These are phyloP conservation scores for Ophraella communa DNA, from an alignment of 2,888 invertebrate genomes.

Conservation along the genomic window DNA sequence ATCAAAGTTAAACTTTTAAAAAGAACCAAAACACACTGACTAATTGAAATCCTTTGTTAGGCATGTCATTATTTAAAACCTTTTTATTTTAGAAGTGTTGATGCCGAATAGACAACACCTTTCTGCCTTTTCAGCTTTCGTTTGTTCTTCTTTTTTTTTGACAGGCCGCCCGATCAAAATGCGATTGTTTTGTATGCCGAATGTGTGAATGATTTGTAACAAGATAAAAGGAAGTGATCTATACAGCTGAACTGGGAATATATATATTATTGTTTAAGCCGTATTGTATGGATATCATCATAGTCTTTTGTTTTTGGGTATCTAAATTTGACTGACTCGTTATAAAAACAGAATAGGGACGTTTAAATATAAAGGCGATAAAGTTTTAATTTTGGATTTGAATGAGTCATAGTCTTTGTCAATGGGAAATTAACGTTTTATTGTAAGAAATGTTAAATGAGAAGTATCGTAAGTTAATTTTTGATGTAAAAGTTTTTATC, in stretches of 20 bases:
- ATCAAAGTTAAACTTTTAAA: slow-evolving; percentile 20
- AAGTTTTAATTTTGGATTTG: background rate
- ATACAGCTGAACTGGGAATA: background rate
- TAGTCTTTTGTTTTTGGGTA: background rate
- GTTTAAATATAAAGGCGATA: background rate
- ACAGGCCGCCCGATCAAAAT: slow-evolving; percentile 17
- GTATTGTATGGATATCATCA: background rate
- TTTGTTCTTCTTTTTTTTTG: slow-evolving; percentile 19
- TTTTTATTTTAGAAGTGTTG: slow-evolving; percentile 27
- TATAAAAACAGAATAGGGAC: background rate
- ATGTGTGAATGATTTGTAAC: slow-evolving; percentile 2
- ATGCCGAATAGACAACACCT: slow-evolving; percentile 23
- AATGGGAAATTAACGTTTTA: too few relatives aligned
- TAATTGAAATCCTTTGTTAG: slow-evolving; percentile 39
- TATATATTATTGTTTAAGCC: background rate
- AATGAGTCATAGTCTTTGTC: background rate
- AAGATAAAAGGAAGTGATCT: background rate
- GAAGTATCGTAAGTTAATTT: too few relatives aligned
- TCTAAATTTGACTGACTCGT: background rate
- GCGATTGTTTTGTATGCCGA: background rate
- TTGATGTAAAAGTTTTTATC: too few relatives aligned
- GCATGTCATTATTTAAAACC: slow-evolving; percentile 28
- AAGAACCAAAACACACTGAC: slow-evolving; percentile 28
- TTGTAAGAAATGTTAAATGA: too few relatives aligned
- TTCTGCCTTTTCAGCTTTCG: slow-evolving; percentile 14